Base-by-base conservation (phyloP, 2,113 vertebrate genomes). In the Pluvialis apricaria region DNA sequence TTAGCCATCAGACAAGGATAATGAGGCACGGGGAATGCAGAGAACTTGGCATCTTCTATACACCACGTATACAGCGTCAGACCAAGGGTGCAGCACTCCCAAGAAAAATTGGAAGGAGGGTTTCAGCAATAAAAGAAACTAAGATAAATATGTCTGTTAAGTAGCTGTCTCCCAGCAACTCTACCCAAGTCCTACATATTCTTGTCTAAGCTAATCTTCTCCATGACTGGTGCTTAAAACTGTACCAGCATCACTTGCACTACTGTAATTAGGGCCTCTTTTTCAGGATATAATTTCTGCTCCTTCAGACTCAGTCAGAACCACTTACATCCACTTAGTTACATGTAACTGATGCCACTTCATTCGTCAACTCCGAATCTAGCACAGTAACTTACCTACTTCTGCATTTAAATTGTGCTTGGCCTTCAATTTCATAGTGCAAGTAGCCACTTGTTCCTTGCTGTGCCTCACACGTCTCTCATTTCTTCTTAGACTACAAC, bases 391-490 rank as follows among this genome's bases (percentile, higher is more conserved):
- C 66, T 89, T 89, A 49, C 29, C 61, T 57, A 42, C 71, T 82
- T 29, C 2, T 79, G 45, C 19, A 70, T 87, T 94, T 85, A 89
- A 86, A 91, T 25, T 52, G 21, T 52, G 55, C 21, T 57, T 82
- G 70, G 91, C 73, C 86, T 91, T 95, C 28, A 73, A 3, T 86
- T 94, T 54, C 3, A 0, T 6, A 91, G 57, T 28, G 76, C 57
- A 81, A 90, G 52, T 69, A 97, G 72, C 61, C 83, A 92, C 77
- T 97, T 86, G 21, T 24, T 93, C 60, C 93, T 91, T 93, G 72
- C 72, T 88, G 57, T 40, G 49, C 51, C 60, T 96, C 62, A 28
- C 15, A 64, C 2, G 0, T 42, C n/a, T 82, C 92, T 87, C 69
- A 25, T 52, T 91, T 88, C 82, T 65, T 90, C 58, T 82, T 86